Evolutionary conservation across 2,888 invertebrate species (phyloP).

Genomic region (Endomychus coccineus): DNA sequence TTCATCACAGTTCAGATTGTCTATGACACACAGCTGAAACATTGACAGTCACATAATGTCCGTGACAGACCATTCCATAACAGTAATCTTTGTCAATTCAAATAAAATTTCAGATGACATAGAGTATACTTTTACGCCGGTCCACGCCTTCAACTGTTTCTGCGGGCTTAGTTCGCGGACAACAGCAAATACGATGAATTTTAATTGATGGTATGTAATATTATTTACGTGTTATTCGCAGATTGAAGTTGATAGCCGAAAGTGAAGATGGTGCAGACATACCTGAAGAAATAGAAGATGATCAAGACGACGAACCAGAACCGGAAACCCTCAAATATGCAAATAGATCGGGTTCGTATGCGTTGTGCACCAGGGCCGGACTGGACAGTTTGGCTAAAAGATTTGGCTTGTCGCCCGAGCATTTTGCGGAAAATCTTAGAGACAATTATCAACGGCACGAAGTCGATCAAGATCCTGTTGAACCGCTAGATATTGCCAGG

Average conservation of each 20-base stretch:
- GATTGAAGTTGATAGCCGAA: slow-evolving; percentile 46
- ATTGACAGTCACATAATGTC: too few relatives aligned
- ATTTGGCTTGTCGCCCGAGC: slow-evolving; percentile 88
- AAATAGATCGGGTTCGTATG: slow-evolving; percentile 80
- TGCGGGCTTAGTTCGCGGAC: too few relatives aligned
- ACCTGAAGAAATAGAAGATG: slow-evolving; percentile 50
- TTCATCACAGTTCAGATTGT: too few relatives aligned
- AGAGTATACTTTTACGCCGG: background rate
- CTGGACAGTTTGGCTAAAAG: slow-evolving; percentile 78
- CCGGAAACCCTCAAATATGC: slow-evolving; percentile 73
- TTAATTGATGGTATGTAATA: too few relatives aligned
- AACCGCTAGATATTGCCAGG: slow-evolving; percentile 74
- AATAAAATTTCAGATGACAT: too few relatives aligned
- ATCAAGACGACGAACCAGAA: slow-evolving; percentile 51
- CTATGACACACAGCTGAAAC: too few relatives aligned
- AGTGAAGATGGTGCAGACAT: slow-evolving; percentile 60
- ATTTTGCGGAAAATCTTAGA: slow-evolving; percentile 92
- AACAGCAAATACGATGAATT: too few relatives aligned
- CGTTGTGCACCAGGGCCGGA: slow-evolving; percentile 78
- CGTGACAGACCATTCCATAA: too few relatives aligned
- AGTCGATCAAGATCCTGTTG: slow-evolving; percentile 84
- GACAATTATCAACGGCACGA: slow-evolving; percentile 94
- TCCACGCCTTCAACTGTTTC: too few relatives aligned
- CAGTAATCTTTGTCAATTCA: too few relatives aligned
- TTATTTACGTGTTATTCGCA: too few relatives aligned